Evolutionary conservation across 2,888 invertebrate species (phyloP), one percentile per base, ranked within the genome.

Genomic region (Ecliptopera silaceata): DNA sequence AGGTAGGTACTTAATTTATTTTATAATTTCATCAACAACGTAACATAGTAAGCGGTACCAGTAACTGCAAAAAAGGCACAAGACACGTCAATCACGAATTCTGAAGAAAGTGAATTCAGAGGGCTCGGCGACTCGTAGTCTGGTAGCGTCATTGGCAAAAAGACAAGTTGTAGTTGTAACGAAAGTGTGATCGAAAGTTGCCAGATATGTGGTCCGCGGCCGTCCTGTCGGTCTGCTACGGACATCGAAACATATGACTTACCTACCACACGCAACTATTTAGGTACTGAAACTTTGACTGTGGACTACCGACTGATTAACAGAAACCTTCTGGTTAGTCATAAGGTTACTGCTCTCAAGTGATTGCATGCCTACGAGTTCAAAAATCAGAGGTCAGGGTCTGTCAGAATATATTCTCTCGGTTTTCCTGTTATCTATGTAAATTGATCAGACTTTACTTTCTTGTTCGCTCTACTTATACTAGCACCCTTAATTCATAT

Each of bases 121-220:
- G 74, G 77, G 76, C 70, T 72, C 69, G 82, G 81, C 80, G 84
- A 76, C 84, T 65, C 62, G 59, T 66, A 65, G 86, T 88, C 87
- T 87, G 84, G 78, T 71, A 69, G 74, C 74, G 76, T 77, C 75
- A 77, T 67, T 70, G 66, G 72, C 67, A 82, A 86, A 84, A 86
- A 84, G 79, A 80, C 76, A 72, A 81, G 75, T 80, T 80, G 74
- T 61, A 61, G 51, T 69, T 70, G 68, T 80, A 86, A 84, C 84
- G 89, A 89, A 90, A 89, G 89, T 90, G 79, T 75, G 80, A 89
- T 88, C 86, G 91, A 91, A 91, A 91, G 91, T 91, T 89, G 88
- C 74, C 74, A 74, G 80, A 85, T 88, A 90, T 90, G 89, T 91
- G 87, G 88, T 87, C 69, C 88, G 84, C 76, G 73, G 71, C 79